Base-by-base conservation (phyloP, 2,888 invertebrate genomes). In the Plagiodera versicolora region DNA sequence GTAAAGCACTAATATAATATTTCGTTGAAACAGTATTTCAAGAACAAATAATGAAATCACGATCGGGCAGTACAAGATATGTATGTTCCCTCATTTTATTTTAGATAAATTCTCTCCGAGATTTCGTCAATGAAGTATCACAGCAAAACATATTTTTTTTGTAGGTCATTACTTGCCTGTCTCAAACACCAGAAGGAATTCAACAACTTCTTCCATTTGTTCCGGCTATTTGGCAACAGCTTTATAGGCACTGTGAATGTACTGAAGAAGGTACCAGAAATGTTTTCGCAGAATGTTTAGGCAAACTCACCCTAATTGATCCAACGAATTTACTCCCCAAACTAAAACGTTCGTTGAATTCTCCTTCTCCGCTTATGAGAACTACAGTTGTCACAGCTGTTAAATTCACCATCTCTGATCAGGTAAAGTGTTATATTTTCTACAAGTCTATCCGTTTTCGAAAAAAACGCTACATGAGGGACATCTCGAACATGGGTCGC, bases 391-490 rank as follows among this genome's bases (percentile, higher is more conserved):
- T 99, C 11, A 98, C 98, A 1, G 97, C 98, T 46, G 92, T 99
- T 63, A 99, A 99, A 80, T 99, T 98, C 78, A 98, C 98, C 39
- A 98, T 99, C 75, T 95, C 96, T 1, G 98, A 98, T 84, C 97
- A 95, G 84, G 72, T 71, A 65, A 57, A 6, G 3, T 24, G 6
- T 5, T 24, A 24, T 6, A 24, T 24, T 6, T n/a, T 6, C 24
- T 5, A 24, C 24, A 24, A 24, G 24, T 5, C 24, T 55, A 45
- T 16, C 10, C 61, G 52, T 49, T 63, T n/a, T n/a, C n/a, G n/a
- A n/a, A n/a, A n/a, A n/a, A n/a, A n/a, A n/a, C n/a, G n/a, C n/a
- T n/a, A n/a, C n/a, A n/a, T n/a, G n/a, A n/a, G n/a, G n/a, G n/a
- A n/a, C n/a, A n/a, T n/a, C n/a, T n/a, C n/a, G n/a, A n/a, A n/a